Evolutionary conservation across 2,113 vertebrate species (phyloP).

Genomic region (Tautogolabrus adspersus): DNA sequence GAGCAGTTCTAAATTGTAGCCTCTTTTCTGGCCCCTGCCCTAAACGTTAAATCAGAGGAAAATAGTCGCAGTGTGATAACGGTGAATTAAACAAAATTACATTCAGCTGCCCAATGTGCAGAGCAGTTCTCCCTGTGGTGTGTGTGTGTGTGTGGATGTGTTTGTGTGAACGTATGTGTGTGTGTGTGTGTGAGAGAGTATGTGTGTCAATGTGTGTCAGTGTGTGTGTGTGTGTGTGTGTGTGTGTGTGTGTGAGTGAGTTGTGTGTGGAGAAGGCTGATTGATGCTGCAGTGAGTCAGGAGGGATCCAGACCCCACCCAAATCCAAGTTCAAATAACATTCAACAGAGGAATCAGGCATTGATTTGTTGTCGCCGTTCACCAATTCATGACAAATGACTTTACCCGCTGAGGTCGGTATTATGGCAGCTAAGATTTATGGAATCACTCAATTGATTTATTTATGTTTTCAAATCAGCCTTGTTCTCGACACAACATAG

Average conservation of each 20-base stretch:
- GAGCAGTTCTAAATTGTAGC: not conserved
- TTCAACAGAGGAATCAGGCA: slow-evolving; percentile 45
- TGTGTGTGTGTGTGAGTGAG: slow-evolving; percentile 8
- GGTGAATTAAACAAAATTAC: slow-evolving; percentile 41
- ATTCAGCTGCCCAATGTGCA: slow-evolving; percentile 18
- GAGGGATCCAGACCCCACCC: slow-evolving; percentile 41
- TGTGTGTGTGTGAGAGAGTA: slow-evolving; percentile 10
- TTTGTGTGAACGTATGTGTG: no score
- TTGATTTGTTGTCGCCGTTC: slow-evolving; percentile 63
- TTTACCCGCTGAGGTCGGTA: slow-evolving; percentile 50
- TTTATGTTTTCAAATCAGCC: slow-evolving; percentile 53
- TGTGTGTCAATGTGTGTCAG: slow-evolving; percentile 1
- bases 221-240: not conserved
- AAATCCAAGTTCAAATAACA: slow-evolving; percentile 64
- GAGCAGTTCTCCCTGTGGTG: slow-evolving; percentile 18
- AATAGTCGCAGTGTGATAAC: not conserved
- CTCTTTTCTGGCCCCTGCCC: not conserved
- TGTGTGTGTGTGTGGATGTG: not conserved
- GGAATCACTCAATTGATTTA: slow-evolving; percentile 57
- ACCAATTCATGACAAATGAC: slow-evolving; percentile 62
- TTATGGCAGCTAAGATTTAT: slow-evolving; percentile 75
- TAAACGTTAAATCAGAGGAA: not conserved
- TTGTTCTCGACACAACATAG: slow-evolving; percentile 31
- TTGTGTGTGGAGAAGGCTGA: slow-evolving; percentile 36
- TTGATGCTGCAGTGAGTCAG: slow-evolving; percentile 44